A percentile compares a stretch with the other conserved stretches of the same genome.
phyloP scores from a whole-genome alignment of 2,888 invertebrate species.

The Tetropium fuscum region DNA sequence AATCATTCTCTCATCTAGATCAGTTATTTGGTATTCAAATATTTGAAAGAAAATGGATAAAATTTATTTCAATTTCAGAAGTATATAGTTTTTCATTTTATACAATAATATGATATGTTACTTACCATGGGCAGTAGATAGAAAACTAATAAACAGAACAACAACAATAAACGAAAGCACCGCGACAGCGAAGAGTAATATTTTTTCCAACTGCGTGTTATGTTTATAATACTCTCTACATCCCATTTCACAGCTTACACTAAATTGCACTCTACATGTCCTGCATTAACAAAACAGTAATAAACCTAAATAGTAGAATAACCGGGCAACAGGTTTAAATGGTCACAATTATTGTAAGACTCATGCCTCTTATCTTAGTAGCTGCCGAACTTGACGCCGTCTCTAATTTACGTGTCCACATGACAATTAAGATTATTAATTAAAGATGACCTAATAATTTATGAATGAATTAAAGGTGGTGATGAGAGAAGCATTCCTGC shows the following conservation, averaged over 20 bases:
- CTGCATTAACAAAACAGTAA: slow-evolving; percentile 12
- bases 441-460: slow-evolving; percentile 5
- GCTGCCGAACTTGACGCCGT: too few species aligned
- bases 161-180: slow-evolving; percentile 25
- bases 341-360: slow-evolving; percentile 32
- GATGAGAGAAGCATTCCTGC: too few species aligned
- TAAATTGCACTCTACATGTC: not conserved
- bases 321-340: slow-evolving; percentile 40
- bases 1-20: too few species aligned
- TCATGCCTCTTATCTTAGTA: too few species aligned
- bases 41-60: too few species aligned
- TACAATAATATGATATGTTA: not conserved
- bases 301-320: too few species aligned
- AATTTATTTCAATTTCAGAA: not conserved
- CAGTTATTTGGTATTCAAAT: too few species aligned
- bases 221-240: slow-evolving; percentile 19
- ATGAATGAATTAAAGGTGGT: too few species aligned
- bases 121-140: slow-evolving; percentile 34
- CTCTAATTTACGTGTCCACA: slow-evolving; percentile 5
- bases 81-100: not conserved
- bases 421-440: slow-evolving; percentile 18
- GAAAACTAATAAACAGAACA: slow-evolving; percentile 33
- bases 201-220: slow-evolving; percentile 33
- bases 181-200: slow-evolving; percentile 22
- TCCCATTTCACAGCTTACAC: slow-evolving; percentile 25